Base-by-base conservation (phyloP, 2,113 vertebrate genomes). In the Myrmophylax atrothorax region DNA sequence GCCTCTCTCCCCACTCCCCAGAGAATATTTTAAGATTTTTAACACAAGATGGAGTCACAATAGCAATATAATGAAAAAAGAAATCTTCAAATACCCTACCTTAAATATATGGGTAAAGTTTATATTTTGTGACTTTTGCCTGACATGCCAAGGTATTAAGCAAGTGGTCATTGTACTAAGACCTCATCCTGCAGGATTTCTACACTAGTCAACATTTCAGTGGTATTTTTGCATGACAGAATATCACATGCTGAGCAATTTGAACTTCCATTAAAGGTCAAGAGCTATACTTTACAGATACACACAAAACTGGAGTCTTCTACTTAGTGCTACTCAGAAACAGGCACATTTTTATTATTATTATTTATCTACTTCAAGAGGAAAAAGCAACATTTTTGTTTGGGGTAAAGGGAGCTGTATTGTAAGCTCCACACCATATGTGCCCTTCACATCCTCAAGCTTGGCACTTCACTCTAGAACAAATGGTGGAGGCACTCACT, bases 331-430 rank as follows among this genome's bases (percentile, higher is more conserved):
- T 87, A 67, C 50, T 78, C 26, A 52, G 53, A 64, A 35, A 35
- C 25, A 44, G 7, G 1, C 10, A 35, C 7, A 49, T 6, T 24
- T 11, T 62, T 50, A 66, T 5, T 20, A 7, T 23, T 62, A 18
- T 26, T 49, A 14, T 20, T 69, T 47, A 26, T 16, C 46, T 40
- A 50, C 11, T 40, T 70, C 18, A 62, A 78, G 47, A 33, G 7
- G 3, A 37, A 89, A 96, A 96, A 42, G 24, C 9, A 59, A 46
- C 8, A 60, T 12, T 7, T 67, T 42, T 59, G 5, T 37, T 29
- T 15, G 31, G 5, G 16, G 8, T 11, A 6, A 40, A 73, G 10
- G 1, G 4, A 25, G 7, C 6, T 50, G 5, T 5, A 4, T 9
- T 9, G 3, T 31, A 69, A 73, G 11, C 9, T 90, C 16, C 52